Conservation (phyloP, 2,797 vertebrate species). For the Hirundo rustica region DNA sequence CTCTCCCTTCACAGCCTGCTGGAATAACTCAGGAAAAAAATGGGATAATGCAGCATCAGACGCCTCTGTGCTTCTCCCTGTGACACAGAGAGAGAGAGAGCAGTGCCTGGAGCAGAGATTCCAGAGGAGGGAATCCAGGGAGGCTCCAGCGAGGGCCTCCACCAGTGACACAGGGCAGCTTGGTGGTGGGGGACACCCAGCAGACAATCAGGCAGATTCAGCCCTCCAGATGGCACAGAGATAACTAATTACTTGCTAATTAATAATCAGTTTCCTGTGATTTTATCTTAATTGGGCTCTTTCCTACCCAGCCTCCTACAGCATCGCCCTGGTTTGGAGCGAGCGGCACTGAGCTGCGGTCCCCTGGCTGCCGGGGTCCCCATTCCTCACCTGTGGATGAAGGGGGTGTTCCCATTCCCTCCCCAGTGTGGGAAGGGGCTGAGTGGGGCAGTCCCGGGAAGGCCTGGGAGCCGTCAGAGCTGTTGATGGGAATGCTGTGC, state of each 20-base stretch:
- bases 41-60: neutral
- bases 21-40: neutral
- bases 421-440: neutral
- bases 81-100: neutral
- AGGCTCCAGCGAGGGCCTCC: neutral
- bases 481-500: neutral
- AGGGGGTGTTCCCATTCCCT: neutral
- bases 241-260: conserved; percentile 52
- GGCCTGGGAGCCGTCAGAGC: neutral
- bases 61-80: neutral
- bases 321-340: neutral
- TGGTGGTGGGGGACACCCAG: neutral
- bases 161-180: neutral
- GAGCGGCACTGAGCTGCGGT: fast-evolving
- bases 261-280: conserved; percentile 59
- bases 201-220: neutral
- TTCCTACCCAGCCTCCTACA: neutral
- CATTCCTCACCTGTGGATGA: fast-evolving
- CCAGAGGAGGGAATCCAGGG: neutral
- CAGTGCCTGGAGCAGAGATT: neutral
- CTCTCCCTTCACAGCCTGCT: neutral
- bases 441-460: neutral
- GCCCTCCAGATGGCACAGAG: conserved; percentile 39
- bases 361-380: neutral
- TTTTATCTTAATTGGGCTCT: conserved; percentile 59